Base-by-base conservation (phyloP, 2,888 invertebrate genomes). In the Trilocha varians region DNA sequence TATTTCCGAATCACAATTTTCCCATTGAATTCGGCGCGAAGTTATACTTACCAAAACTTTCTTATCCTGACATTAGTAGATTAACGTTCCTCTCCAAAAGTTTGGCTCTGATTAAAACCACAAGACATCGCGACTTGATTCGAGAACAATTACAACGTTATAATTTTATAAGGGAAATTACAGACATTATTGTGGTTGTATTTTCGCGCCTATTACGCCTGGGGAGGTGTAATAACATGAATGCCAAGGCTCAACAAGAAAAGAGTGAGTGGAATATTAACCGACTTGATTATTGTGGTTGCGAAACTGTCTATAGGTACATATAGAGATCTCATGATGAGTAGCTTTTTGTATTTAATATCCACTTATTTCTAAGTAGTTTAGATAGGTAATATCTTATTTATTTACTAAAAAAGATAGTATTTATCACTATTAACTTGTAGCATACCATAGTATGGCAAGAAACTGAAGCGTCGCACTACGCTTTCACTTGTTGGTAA, bases 31-130 rank as follows among this genome's bases (percentile, higher is more conserved):
- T 25, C 11, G 11, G 6, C 25, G 11, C 4, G 11, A 25, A 25
- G 8, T 25, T 25, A n/a, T n/a, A n/a, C n/a, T 25, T 25, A 6
- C 8, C 17, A 40, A 6, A 42, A 35, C 34, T 40, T 36, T 50
- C 59, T 54, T 58, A 65, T 59, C 52, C 67, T 49, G 62, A 66
- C 64, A 69, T 72, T 67, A 70, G 64, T 59, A 70, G 67, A 71
- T 74, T 75, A 72, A 62, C 64, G 59, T 50, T 53, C 13, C 33
- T 46, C 47, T 51, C 60, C 45, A 47, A 62, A 74, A 78, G 58
- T 74, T 76, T 59, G 49, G 52, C 58, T 56, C 60, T 69, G 68
- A 71, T 70, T 70, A 69, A 70, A 68, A 65, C 67, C 71, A 53
- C 67, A 53, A 58, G 55, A 53, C 52, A 56, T 46, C 65, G 67